Conservation (phyloP, 2,113 vertebrate genomes). For the Leptosomus discolor region DNA sequence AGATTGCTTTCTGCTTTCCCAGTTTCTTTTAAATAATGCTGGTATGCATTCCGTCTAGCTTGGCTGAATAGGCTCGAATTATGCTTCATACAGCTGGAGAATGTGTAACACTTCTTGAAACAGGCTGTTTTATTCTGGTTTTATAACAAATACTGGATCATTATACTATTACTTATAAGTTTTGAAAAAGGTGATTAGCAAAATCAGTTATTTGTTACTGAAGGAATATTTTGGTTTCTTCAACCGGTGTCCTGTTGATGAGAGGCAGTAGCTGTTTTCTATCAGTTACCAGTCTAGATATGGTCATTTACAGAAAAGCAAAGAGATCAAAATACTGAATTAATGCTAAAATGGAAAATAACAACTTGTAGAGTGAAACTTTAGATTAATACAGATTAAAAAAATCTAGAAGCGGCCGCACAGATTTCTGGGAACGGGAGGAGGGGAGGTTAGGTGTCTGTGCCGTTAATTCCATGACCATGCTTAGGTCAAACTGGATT, state of each 20-base stretch:
- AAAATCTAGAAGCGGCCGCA: neutral
- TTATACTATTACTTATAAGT: neutral
- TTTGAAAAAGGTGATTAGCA: neutral
- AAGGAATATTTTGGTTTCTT: neutral
- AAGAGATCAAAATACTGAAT: neutral
- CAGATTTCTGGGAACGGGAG: neutral
- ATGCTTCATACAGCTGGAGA: neutral
- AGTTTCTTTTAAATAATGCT: neutral
- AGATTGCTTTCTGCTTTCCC: neutral
- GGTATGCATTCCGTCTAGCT: neutral
- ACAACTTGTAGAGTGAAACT: neutral
- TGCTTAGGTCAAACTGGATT: neutral
- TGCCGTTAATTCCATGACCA: neutral
- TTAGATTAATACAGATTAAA: neutral
- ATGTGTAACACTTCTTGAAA: neutral
- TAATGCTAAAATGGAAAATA: neutral
- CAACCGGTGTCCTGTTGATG: neutral
- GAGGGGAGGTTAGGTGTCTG: neutral
- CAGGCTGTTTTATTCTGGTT: neutral
- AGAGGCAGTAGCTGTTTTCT: neutral
- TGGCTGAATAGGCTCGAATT: neutral
- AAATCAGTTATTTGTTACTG: neutral
- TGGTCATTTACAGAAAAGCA: neutral
- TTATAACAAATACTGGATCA: neutral
- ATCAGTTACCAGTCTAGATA: neutral